These are phyloP conservation scores for Coenobita brevimanus DNA, from an alignment of 1,140 invertebrate genomes.

Conservation along the genomic window DNA sequence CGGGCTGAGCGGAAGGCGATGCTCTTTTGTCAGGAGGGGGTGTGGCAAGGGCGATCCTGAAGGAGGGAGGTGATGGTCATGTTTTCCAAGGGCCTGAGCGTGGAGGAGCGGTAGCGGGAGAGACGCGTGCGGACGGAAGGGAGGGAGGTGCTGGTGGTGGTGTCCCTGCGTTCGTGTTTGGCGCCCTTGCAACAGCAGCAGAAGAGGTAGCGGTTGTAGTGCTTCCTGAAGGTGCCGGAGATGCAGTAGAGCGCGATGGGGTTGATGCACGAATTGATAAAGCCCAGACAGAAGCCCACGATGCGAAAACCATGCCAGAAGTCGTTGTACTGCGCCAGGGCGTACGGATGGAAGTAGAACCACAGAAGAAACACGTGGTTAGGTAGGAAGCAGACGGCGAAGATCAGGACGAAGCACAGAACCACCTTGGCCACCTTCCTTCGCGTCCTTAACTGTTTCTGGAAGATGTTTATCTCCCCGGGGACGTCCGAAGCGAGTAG, in stretches of 20 bases:
- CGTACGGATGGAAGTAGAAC: conserved; percentile 37
- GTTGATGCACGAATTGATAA: conserved; percentile 57
- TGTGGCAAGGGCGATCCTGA: conserved; percentile 3
- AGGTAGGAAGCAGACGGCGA: conserved; percentile 48
- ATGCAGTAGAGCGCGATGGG: conserved; percentile 58
- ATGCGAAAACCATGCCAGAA: conserved; percentile 39
- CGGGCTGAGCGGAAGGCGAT: not conserved
- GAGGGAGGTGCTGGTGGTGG: conserved; percentile 19
- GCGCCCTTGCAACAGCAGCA: conserved; percentile 37
- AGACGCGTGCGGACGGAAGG: conserved; percentile 11
- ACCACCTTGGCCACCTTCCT: conserved; percentile 54
- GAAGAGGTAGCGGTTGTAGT: conserved; percentile 55
- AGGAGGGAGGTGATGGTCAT: conserved; percentile 48
- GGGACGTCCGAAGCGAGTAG: conserved; percentile 14
- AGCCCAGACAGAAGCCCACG: conserved; percentile 48
- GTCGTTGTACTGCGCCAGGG: conserved; percentile 14
- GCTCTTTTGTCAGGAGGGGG: conserved; percentile 37
- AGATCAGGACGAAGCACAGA: conserved; percentile 49
- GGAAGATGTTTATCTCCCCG: conserved; percentile 37
- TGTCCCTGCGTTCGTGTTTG: not conserved
- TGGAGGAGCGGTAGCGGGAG: conserved; percentile 42
- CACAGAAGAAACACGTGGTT: conserved; percentile 44
- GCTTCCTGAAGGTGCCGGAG: conserved; percentile 54
- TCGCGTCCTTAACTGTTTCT: conserved; percentile 29
- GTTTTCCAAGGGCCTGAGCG: conserved; percentile 40